phyloP scores from a whole-genome alignment of 2,113 vertebrate species.

The Upupa epops region DNA sequence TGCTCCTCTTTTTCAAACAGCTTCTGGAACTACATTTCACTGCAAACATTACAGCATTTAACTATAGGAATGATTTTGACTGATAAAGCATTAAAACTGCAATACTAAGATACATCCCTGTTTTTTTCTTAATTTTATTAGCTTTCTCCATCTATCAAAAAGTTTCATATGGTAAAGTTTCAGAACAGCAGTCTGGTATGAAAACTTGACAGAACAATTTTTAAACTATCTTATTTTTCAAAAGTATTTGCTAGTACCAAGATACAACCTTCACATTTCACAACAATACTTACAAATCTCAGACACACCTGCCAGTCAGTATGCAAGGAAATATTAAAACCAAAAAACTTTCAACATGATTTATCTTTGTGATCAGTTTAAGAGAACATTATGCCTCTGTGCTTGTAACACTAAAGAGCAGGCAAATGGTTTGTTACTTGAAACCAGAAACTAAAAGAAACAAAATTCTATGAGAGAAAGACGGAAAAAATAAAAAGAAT shows the following conservation, averaged over 20 bases:
- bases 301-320: neutral
- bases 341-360: neutral
- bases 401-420: neutral
- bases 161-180: neutral
- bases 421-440: neutral
- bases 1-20: neutral
- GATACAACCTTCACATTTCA: neutral
- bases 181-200: neutral
- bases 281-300: neutral
- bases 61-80: neutral
- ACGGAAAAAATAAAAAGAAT: neutral
- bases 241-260: neutral
- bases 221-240: neutral
- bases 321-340: neutral
- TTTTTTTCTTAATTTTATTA: neutral
- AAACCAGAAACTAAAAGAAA: neutral
- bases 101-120: neutral
- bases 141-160: neutral
- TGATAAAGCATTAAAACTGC: neutral
- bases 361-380: neutral
- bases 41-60: neutral
- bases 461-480: neutral
- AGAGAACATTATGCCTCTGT: neutral
- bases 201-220: neutral
- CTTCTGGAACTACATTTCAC: neutral